Evolutionary conservation across 2,888 invertebrate genomes (phyloP), one percentile per base, ranked within the genome.

Genomic region (Mactromeris polynyma): DNA sequence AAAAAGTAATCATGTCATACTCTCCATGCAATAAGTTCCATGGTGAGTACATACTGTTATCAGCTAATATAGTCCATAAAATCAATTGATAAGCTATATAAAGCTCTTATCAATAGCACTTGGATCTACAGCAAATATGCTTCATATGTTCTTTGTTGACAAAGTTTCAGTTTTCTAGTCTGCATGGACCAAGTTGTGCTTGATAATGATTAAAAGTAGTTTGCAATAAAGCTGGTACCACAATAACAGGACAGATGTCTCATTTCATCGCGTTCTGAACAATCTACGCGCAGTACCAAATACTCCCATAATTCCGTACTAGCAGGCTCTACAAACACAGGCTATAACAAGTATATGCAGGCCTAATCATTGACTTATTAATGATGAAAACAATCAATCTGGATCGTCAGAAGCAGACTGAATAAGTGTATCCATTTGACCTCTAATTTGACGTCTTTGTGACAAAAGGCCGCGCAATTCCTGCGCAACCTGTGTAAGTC

Each of bases 401-500:
- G 78, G 51, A 54, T 88, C 86, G 33, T 91, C 91, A 1, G 86
- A 81, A 6, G 83, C 85, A 14, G 90, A 87, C 36, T 90, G 90
- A 3, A 87, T 81, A 19, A 92, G 85, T 40, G 86, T 80, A 58
- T 92, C 90, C 36, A 92, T 92, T 58, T 92, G 92, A n/a, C 69
- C 58, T 31, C 90, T 51, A 40, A 92, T 92, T 69, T 92, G 86
- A 73, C 92, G 93, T 31, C 95, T 91, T 26, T 94, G 93, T 79
- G 93, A 93, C 73, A 96, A 89, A 54, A 96, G 91, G 17, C 94
- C 92, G 7, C 95, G 92, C 46, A 96, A 92, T 85, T 96, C 95
- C 40, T 89, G 87, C 11, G 96, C 95, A 26, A 96, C 95, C 40
- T 94, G 94, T 33, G 94, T 94, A 9, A 96, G 91, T 31, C 96